Base-by-base conservation (phyloP, 2,113 vertebrate genomes). In the Falcunculus frontatus region DNA sequence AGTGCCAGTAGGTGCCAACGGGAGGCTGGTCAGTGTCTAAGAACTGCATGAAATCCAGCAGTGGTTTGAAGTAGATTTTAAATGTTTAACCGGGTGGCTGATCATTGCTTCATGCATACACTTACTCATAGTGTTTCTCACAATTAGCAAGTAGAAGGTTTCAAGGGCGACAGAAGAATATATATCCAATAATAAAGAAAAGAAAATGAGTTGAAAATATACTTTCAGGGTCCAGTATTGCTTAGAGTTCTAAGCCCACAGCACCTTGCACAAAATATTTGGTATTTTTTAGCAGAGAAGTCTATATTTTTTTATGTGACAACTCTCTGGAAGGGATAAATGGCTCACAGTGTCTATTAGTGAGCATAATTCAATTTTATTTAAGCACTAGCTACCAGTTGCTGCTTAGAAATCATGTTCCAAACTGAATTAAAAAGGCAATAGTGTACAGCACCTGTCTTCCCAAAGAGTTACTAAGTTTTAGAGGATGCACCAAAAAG, bases 401-500 rank as follows among this genome's bases (percentile, higher is more conserved):
- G 10, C n/a, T 87, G 35, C 87, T 76, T 41, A 88, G 75, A 97
- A 93, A 93, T 83, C 27, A 53, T 60, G 76, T 86, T 84, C 29
- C 26, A 90, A 57, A 41, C 29, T 59, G 82, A 95, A 89, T 95
- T 95, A 82, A 94, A 91, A 81, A 70, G 44, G 69, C 50, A 91
- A 77, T 83, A 79, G 53, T 74, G 49, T 88, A 49, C 26, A 87
- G 35, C 56, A 85, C 70, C 67, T n/a, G 13, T 62, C 73, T 95
- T 59, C 55, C 85, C 18, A 39, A 87, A 95, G 70, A 89, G 60
- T 75, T 30, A 4, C 26, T 27, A 93, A 87, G 60, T 91, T 94
- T 96, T 97, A 95, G 64, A 95, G 87, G 76, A 90, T 90, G 77
- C 69, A 87, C 84, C 84, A 73, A 96, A 64, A 92, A 94, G 85